Conservation (phyloP, 2,113 vertebrate genomes). For the Saguinus imperator region DNA sequence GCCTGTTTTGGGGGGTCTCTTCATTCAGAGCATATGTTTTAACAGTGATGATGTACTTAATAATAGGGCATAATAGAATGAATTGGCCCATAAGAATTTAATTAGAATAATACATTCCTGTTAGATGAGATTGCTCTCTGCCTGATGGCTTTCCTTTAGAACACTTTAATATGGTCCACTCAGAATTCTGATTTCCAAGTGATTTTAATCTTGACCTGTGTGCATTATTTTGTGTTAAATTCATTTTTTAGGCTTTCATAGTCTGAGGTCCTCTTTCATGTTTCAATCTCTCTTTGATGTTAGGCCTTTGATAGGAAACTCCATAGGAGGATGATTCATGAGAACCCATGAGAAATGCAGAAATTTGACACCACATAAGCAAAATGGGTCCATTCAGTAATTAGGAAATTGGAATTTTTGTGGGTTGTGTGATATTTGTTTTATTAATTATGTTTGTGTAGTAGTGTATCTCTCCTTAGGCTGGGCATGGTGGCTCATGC, state of each 20-base stretch:
- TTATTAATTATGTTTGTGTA: not conserved
- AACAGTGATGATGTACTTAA: not conserved
- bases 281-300: not conserved
- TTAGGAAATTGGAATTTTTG: not conserved
- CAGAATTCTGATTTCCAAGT: not conserved
- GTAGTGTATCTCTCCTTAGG: not conserved
- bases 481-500: too few species aligned
- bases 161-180: not conserved
- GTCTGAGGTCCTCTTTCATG: not conserved
- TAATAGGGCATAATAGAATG: constrained; percentile 3
- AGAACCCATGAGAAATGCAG: not conserved
- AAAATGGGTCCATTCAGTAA: not conserved
- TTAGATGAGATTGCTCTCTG: not conserved
- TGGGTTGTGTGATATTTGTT: not conserved
- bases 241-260: constrained; percentile 17
- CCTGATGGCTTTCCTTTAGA: not conserved
- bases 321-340: not conserved
- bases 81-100: not conserved
- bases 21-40: too few species aligned
- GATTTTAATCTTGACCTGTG: constrained; percentile 11
- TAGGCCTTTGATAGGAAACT: not conserved
- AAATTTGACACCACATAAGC: not conserved
- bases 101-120: not conserved
- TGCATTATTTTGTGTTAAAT: not conserved
- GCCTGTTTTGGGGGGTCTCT: too few species aligned